phyloP scores from a whole-genome alignment of 2,797 vertebrate species.

The Pangasius sanitwongsei region DNA sequence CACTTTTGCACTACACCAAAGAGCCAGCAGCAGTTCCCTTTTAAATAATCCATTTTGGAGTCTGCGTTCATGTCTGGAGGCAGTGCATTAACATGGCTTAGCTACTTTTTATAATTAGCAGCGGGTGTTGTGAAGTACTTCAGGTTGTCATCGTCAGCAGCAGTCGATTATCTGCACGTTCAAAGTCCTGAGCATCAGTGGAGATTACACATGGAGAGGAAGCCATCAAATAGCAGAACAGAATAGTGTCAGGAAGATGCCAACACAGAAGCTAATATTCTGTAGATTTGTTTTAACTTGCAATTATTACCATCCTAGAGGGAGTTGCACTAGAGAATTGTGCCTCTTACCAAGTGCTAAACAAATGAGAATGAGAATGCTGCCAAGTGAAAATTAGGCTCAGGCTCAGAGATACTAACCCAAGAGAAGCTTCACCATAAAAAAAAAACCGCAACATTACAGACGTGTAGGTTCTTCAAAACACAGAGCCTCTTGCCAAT shows the following conservation, averaged over 20 bases:
- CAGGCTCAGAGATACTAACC: background rate
- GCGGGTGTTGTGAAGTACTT: slow-evolving; percentile 39
- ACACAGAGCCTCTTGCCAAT: background rate
- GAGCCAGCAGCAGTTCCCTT: slow-evolving; percentile 34
- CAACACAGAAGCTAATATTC: slow-evolving; percentile 43
- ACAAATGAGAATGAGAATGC: slow-evolving; percentile 29
- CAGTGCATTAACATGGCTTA: slow-evolving; percentile 43
- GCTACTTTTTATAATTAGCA: slow-evolving; percentile 54
- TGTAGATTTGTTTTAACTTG: slow-evolving; percentile 47
- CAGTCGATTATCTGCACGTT: slow-evolving; percentile 49
- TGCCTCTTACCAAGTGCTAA: slow-evolving; percentile 6
- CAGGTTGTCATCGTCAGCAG: slow-evolving; percentile 30
- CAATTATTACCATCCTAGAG: slow-evolving; percentile 39
- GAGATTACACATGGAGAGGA: slow-evolving; percentile 39
- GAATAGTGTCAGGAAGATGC: slow-evolving; percentile 27
- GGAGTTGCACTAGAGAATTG: slow-evolving; percentile 21
- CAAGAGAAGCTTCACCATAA: slow-evolving; percentile 5
- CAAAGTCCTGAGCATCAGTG: slow-evolving; percentile 46
- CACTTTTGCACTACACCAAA: slow-evolving; percentile 24
- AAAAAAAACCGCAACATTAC: background rate
- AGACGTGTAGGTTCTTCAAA: background rate
- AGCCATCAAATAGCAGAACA: slow-evolving; percentile 42
- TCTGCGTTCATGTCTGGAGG: background rate
- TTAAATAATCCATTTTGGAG: slow-evolving; percentile 29
- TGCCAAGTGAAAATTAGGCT: slow-evolving; percentile 19